phyloP scores from a whole-genome alignment of 2,113 vertebrate genomes.

The Clarias magur region DNA sequence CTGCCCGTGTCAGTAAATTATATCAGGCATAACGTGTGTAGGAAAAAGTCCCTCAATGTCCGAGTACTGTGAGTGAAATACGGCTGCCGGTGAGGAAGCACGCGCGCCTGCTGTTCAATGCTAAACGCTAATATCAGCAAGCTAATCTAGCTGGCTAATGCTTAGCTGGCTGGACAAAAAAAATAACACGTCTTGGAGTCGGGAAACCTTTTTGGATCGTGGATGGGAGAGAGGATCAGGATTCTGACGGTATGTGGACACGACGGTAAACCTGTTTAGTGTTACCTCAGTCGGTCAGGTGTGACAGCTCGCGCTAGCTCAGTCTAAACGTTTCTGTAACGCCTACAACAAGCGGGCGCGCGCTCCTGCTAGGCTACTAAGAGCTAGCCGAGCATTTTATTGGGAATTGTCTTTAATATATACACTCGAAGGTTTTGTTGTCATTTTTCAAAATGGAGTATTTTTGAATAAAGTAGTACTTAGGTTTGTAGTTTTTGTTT shows the following conservation, averaged over 20 bases:
- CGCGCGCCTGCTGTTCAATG: neutral
- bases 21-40: neutral
- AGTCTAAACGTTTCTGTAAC: neutral
- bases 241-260: constrained; percentile 50
- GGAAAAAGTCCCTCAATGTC: neutral
- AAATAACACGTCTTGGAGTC: neutral
- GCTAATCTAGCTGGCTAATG: constrained; percentile 4
- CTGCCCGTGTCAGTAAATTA: neutral
- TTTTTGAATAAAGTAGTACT: neutral
- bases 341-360: neutral
- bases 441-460: neutral
- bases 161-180: no score
- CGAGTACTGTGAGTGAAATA: neutral
- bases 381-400: neutral
- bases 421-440: neutral
- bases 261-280: neutral
- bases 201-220: constrained; percentile 24
- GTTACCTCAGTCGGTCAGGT: neutral
- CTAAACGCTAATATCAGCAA: neutral
- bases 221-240: constrained; percentile 44
- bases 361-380: neutral
- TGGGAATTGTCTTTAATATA: neutral
- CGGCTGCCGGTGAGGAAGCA: neutral
- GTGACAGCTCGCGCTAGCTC: neutral
- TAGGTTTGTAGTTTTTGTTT: neutral